phyloP scores from a whole-genome alignment of 2,888 invertebrate species.

The Conchocele bisecta region DNA sequence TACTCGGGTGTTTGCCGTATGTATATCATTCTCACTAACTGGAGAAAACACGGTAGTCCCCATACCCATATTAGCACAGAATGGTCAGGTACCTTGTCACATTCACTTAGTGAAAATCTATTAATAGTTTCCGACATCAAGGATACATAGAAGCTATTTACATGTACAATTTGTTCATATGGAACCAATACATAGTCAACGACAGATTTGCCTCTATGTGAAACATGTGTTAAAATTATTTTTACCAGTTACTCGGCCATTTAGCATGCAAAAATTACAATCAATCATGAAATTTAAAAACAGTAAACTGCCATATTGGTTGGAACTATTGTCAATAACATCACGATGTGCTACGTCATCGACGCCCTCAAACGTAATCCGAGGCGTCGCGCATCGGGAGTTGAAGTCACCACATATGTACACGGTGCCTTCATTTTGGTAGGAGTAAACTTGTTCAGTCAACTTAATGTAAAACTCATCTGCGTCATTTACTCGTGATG shows the following conservation, averaged over 20 bases:
- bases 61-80: not conserved
- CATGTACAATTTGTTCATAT: not conserved
- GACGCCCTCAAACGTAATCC: slow-evolving; percentile 18
- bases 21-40: not conserved
- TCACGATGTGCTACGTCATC: slow-evolving; percentile 17
- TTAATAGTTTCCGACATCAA: not conserved
- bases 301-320: slow-evolving; percentile 19
- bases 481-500: not conserved
- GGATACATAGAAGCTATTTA: not conserved
- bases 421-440: slow-evolving; percentile 19
- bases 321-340: slow-evolving; percentile 5
- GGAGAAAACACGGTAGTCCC: not conserved
- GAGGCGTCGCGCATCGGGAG: not conserved
- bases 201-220: not conserved
- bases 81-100: not conserved
- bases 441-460: slow-evolving; percentile 13
- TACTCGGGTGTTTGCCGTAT: not conserved
- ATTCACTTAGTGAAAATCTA: not conserved
- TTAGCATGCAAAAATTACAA: slow-evolving; percentile 14
- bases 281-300: slow-evolving; percentile 15
- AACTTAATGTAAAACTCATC: not conserved
- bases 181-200: not conserved
- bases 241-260: slow-evolving; percentile 7
- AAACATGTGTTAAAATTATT: slow-evolving; percentile 3
- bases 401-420: slow-evolving; percentile 27